Percentiles rank a stretch among this genome's conserved stretches.
Conservation (phyloP, 2,888 invertebrate genomes). For the Diaprepes abbreviatus region DNA sequence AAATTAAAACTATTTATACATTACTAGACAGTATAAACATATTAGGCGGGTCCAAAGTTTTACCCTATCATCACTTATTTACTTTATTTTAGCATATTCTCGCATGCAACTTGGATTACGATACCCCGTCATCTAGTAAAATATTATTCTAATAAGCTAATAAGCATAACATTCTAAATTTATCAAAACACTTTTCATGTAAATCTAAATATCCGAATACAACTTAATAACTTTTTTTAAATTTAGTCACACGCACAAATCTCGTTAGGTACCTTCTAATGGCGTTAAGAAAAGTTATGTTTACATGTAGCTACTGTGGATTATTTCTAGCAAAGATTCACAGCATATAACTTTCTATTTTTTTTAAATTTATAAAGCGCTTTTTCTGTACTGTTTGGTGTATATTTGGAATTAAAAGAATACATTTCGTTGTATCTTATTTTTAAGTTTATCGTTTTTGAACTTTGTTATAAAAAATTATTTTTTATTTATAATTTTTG, state of each 20-base stretch:
- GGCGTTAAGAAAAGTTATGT: background rate
- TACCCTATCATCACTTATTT: slow-evolving; percentile 1
- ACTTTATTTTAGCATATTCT: slow-evolving; percentile 26
- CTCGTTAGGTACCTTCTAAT: background rate
- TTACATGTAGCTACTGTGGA: background rate
- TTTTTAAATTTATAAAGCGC: too few relatives aligned
- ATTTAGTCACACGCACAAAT: slow-evolving; percentile 3
- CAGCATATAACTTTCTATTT: too few relatives aligned
- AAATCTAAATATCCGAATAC: slow-evolving; percentile 36
- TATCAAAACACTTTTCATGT: slow-evolving; percentile 30
- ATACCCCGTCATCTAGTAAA: slow-evolving; percentile 9
- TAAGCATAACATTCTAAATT: slow-evolving; percentile 35
- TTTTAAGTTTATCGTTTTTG: too few relatives aligned
- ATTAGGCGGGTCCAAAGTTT: background rate
- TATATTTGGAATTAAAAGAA: too few relatives aligned
- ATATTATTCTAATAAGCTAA: slow-evolving; percentile 29
- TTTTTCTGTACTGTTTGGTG: too few relatives aligned
- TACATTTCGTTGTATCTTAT: too few relatives aligned
- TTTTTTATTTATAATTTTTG: too few relatives aligned
- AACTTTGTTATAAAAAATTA: too few relatives aligned
- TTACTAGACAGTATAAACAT: background rate
- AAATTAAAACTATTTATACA: background rate
- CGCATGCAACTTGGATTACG: slow-evolving; percentile 17
- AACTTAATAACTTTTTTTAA: slow-evolving; percentile 10
- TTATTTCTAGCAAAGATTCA: too few relatives aligned